Evolutionary conservation across 2,113 vertebrate species (phyloP), one percentile per base, ranked within the genome.

Genomic region (Isichthys henryi): DNA sequence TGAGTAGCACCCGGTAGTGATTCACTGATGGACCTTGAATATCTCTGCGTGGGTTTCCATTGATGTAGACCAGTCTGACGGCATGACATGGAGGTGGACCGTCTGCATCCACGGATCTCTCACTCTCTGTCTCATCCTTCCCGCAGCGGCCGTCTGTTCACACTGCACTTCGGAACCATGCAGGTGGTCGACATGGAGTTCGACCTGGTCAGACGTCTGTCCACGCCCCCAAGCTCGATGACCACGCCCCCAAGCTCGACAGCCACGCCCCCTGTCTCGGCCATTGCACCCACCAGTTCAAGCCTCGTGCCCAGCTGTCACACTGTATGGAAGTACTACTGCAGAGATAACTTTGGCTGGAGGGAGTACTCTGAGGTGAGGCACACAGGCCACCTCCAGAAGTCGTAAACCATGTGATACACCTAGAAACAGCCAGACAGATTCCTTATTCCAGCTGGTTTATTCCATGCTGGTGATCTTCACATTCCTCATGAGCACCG

Each of bases 321-420:
- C 94, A 99, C 97, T 0, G 93, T 98, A 92, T 99, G 98, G 98
- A 99, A 99, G 56, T 99, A 98, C 95, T 99, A 98, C 96, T 99
- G 98, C 96, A 97, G 98, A 96, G 98, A 99, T 94, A 98, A 98
- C 95, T 99, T 99, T 93, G 98, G 98, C 95, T 99, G 98, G 98
- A 97, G 98, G 92, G 98, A 99, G 87, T 99, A 99, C 94, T 99
- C 98, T 0, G 98, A 99, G 98, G 98, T 99, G 95, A 95, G 94
- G 62, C 74, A 7, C 70, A 17, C 70, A 17, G 31, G 31, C 62
- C 7, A 13, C 10, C 9, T n/a, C 62, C 62, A 62, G 56, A 23
- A 58, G 21, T 58, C 0, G 11, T 13, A 80, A 35, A 80, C 74
- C 74, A 15, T 13, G 1, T 80, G 39, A 39, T 31, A 58, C 46